Evolutionary conservation across 2,797 vertebrate genomes (phyloP).

Genomic region (Acanthurus lineatus): DNA sequence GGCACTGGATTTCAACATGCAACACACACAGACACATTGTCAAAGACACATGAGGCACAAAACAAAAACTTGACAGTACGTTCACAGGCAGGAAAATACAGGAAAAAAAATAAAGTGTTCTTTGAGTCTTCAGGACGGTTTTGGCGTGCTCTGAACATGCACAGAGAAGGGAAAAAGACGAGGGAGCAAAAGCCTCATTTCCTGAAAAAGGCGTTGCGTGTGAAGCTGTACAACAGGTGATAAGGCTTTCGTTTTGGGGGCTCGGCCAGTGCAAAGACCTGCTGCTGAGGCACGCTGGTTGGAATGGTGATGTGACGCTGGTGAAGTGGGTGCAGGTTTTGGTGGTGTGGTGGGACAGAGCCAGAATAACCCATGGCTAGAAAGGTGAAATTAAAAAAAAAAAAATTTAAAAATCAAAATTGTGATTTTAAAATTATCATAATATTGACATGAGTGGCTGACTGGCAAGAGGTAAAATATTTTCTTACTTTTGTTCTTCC

Average conservation of each 20-base stretch:
- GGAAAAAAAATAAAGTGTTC: constrained; percentile 57
- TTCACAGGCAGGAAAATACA: constrained; percentile 52
- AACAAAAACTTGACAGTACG: constrained; percentile 44
- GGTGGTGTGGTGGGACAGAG: constrained; percentile 88
- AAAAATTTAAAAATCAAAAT: constrained; percentile 7
- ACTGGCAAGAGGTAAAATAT: not conserved
- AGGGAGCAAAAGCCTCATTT: constrained; percentile 85
- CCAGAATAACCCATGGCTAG: constrained; percentile 87
- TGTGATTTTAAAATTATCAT: not conserved
- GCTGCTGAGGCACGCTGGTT: constrained; percentile 95
- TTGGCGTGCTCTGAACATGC: constrained; percentile 20
- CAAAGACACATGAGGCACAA: constrained; percentile 58
- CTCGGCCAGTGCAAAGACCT: constrained; percentile 95
- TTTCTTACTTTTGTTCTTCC: constrained; percentile 93
- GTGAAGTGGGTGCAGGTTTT: constrained; percentile 92
- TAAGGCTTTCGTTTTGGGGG: constrained; percentile 95
- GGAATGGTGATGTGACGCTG: constrained; percentile 97
- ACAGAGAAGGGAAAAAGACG: constrained; percentile 5
- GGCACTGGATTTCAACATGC: constrained; percentile 67
- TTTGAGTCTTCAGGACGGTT: constrained; percentile 69
- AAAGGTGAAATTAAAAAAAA: constrained; percentile 29
- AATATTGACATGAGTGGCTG: not conserved
- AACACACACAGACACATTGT: constrained; percentile 51
- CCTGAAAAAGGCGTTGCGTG: constrained; percentile 91
- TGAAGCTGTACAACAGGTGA: constrained; percentile 92